Conservation (phyloP, 1,140 invertebrate genomes). For the Drosophila dunni region DNA sequence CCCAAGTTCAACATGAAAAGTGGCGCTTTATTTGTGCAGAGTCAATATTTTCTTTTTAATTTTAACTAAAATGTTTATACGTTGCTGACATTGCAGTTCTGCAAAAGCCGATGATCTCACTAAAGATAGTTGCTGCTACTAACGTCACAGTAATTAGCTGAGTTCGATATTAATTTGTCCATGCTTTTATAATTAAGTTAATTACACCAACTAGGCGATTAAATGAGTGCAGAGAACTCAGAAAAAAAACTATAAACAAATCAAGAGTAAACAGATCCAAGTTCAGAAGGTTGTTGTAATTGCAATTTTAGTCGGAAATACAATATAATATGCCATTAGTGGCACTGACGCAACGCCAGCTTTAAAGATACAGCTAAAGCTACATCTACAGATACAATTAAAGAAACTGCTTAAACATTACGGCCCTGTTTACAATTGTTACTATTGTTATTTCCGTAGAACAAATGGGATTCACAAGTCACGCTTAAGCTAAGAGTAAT, state of each 20-base stretch:
- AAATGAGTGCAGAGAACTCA: not conserved
- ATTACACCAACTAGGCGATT: not conserved
- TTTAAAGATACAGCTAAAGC: not conserved
- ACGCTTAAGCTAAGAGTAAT: not conserved
- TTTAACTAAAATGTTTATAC: slow-evolving; percentile 45
- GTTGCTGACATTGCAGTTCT: slow-evolving; percentile 25
- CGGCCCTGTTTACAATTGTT: slow-evolving; percentile 20
- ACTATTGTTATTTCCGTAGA: slow-evolving; percentile 32
- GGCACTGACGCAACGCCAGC: slow-evolving; percentile 5
- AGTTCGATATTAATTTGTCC: not conserved
- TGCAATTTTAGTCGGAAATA: slow-evolving; percentile 27
- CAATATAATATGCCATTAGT: not conserved
- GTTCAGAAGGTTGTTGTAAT: slow-evolving; percentile 38
- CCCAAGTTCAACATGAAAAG: not conserved
- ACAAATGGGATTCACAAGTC: slow-evolving; percentile 32
- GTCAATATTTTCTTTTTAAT: slow-evolving; percentile 27
- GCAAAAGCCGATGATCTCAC: slow-evolving; percentile 33
- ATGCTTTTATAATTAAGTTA: not conserved
- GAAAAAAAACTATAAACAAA: not conserved
- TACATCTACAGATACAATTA: not conserved
- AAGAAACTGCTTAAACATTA: not conserved
- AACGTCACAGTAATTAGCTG: not conserved
- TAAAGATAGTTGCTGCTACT: not conserved
- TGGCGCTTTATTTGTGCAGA: not conserved
- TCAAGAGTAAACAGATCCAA: not conserved